phyloP scores from a whole-genome alignment of 2,113 vertebrate species.

The Puntigrus tetrazona region DNA sequence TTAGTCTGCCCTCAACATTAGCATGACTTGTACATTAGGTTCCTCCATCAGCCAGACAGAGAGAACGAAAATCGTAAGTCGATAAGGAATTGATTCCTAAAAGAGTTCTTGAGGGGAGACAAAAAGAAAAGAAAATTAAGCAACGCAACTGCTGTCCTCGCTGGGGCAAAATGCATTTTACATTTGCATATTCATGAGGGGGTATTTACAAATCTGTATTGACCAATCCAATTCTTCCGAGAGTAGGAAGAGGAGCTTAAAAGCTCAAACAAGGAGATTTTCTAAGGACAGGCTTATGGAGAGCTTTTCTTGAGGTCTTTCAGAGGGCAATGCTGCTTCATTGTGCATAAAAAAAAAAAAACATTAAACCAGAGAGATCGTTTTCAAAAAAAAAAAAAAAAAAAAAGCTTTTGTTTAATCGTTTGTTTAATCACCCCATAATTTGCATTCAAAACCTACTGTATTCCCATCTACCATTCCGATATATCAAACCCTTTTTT shows the following conservation, averaged over 20 bases:
- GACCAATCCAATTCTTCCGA: conserved; percentile 46
- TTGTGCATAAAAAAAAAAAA: conserved; percentile 5
- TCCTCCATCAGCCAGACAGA: conserved; percentile 50
- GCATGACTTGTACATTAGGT: conserved; percentile 47
- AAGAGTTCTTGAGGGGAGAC: conserved; percentile 39
- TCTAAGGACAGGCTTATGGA: conserved; percentile 44
- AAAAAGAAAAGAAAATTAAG: conserved; percentile 28
- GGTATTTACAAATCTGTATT: conserved; percentile 59
- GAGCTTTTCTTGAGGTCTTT: conserved; percentile 45
- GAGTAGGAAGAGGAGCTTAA: conserved; percentile 46
- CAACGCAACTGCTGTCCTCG: not conserved
- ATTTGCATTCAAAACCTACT: not conserved
- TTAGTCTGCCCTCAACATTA: conserved; percentile 51
- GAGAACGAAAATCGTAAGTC: conserved; percentile 46
- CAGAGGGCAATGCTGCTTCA: not conserved
- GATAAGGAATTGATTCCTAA: conserved; percentile 58
- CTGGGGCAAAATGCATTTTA: conserved; percentile 40
- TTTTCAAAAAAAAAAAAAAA: not conserved
- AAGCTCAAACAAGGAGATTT: conserved; percentile 46
- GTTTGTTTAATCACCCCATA: not conserved
- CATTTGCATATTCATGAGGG: conserved; percentile 57
- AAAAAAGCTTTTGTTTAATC: no score
- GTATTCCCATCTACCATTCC: not conserved
- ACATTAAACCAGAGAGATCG: not conserved
- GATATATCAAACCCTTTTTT: not conserved